Conservation (phyloP, 2,888 invertebrate genomes). For the Tillus elongatus region DNA sequence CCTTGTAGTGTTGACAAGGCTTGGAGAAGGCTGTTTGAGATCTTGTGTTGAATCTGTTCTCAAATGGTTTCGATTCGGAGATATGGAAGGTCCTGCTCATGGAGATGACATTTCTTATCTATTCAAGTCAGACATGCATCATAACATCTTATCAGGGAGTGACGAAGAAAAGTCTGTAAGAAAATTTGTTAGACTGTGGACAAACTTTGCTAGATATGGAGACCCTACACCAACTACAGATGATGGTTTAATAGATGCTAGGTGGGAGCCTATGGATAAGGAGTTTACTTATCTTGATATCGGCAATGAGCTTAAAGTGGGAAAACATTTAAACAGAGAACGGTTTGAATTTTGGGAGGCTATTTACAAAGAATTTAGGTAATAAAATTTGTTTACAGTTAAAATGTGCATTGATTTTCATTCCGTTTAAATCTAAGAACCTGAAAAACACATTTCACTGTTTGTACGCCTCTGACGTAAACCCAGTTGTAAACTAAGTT, state of each 20-base stretch:
- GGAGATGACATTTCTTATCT: slow-evolving; percentile 34
- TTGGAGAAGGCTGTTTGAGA: background rate
- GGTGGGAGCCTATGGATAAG: slow-evolving; percentile 28
- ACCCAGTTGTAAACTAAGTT: no score
- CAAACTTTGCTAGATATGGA: slow-evolving; percentile 33
- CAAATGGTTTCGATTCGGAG: background rate
- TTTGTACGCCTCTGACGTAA: no score
- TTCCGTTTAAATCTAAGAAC: slow-evolving; percentile 6
- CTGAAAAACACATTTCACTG: no score
- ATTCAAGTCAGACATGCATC: slow-evolving; percentile 20
- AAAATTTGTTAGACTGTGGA: slow-evolving; percentile 33
- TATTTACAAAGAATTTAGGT: slow-evolving; percentile 20
- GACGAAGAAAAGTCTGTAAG: slow-evolving; percentile 28
- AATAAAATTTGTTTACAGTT: no score
- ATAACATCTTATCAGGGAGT: slow-evolving; percentile 15
- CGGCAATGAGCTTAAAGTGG: slow-evolving; percentile 25
- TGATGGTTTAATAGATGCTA: slow-evolving; percentile 24
- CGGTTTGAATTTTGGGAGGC: slow-evolving; percentile 33
- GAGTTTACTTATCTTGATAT: slow-evolving; percentile 30
- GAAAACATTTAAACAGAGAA: slow-evolving; percentile 27
- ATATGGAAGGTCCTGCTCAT: slow-evolving; percentile 28
- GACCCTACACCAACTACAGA: slow-evolving; percentile 27
- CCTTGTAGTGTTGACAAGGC: background rate
- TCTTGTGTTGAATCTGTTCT: background rate
- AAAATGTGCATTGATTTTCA: no score